Base-by-base conservation (phyloP, 2,797 vertebrate genomes). In the Aphelocoma californica region DNA sequence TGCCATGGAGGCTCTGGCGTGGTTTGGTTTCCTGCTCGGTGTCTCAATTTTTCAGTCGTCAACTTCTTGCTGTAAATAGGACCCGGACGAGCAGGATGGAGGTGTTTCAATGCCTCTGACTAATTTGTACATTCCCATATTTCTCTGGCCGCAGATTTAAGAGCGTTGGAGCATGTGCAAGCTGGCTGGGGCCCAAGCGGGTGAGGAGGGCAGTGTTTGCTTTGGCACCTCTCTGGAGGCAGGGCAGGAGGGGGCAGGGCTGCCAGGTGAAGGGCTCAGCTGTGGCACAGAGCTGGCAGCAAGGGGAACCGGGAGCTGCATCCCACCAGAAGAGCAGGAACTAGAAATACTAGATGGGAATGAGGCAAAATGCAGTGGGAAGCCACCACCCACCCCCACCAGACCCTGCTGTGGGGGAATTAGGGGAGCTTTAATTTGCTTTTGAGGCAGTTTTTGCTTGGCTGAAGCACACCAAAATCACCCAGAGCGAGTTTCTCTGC, bases 1-100 rank as follows among this genome's bases (percentile, higher is more conserved):
- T 60, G 24, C 19, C 0, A 0, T 48, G 0, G 34, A 42, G 51
- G 25, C 23, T 70, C 73, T n/a, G 74, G 16, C 3, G 0, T 7
- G 67, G 16, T 13, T 90, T 62, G n/a, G 3, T 56, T 85, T 73
- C 61, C 67, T 66, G 54, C 79, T 81, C 1, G 0, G 16, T 6
- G 25, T 34, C 65, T 40, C 69, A 73, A 15, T 44, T 86, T 61
- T 16, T 4, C n/a, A 42, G 14, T 13, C 31, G 0, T 10, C 26
- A 14, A 54, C 31, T 16, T 75, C 51, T 58, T 8, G 34, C 62
- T 51, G 45, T 79, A 32, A 75, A 32, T 2, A 58, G 54, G 64
- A 75, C 31, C 88, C 0, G 16, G 94, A 15, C 0, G 0, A 88
- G 90, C 80, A 81, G 66, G 77, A 54, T 7, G 14, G 73, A 51